Conservation (phyloP, 1,140 invertebrate genomes). For the Drosophila sulfurigaster region DNA sequence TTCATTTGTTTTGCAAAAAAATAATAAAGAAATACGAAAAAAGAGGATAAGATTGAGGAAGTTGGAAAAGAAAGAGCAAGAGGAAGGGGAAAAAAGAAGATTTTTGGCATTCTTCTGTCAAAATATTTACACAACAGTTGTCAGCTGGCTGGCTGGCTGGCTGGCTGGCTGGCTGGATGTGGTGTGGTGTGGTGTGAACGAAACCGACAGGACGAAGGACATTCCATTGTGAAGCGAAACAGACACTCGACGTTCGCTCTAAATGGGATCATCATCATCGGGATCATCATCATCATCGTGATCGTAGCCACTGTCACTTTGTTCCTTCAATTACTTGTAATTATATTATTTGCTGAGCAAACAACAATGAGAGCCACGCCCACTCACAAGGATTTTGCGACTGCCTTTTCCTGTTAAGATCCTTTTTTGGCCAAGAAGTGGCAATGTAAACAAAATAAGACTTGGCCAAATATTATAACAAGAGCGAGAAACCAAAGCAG, state of each 20-base stretch:
- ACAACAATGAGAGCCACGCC: slow-evolving; percentile 42
- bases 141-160: slow-evolving; percentile 45
- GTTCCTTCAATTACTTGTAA: slow-evolving; percentile 71
- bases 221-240: slow-evolving; percentile 54
- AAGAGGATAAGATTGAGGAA: not conserved
- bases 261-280: slow-evolving; percentile 50
- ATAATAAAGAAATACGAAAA: not conserved
- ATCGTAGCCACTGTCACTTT: not conserved
- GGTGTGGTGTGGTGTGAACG: slow-evolving; percentile 5
- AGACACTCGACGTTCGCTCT: not conserved
- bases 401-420: slow-evolving; percentile 23
- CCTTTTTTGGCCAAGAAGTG: slow-evolving; percentile 29
- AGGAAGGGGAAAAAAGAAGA: slow-evolving; percentile 17
- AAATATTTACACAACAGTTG: slow-evolving; percentile 82
- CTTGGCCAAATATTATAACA: not conserved
- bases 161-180: not conserved
- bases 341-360: slow-evolving; percentile 75
- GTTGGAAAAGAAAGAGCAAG: not conserved
- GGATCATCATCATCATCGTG: not conserved
- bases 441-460: slow-evolving; percentile 45
- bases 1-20: slow-evolving; percentile 33
- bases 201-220: slow-evolving; percentile 37
- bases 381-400: slow-evolving; percentile 11
- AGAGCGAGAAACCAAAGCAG: slow-evolving; percentile 1
- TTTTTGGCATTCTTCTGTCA: slow-evolving; percentile 84